Evolutionary conservation across 2,888 invertebrate genomes (phyloP), one percentile per base, ranked within the genome.

Genomic region (Meandrusa payeni): DNA sequence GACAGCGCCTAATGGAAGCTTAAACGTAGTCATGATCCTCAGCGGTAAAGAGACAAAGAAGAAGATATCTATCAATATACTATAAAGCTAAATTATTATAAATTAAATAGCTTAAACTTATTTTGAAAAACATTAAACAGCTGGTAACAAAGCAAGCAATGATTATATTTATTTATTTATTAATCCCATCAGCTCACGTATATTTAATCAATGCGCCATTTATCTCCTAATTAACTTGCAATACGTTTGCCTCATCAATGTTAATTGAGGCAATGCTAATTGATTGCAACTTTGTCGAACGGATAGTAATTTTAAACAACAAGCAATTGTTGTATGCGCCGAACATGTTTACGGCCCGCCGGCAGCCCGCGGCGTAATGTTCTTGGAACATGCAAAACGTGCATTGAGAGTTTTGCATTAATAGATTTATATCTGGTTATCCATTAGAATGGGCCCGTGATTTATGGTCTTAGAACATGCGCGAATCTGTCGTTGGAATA

Each of bases 321-420:
- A 9, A 37, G 31, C 37, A 17, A 43, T 31, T 32, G 37, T 31
- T 33, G 22, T 22, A 46, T 39, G 44, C 40, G 41, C 45, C 33
- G 43, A 55, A 51, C 50, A 51, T 52, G 52, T 47, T 52, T 48
- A 48, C 52, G 47, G 37, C 34, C 41, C 12, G 47, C 50, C 48
- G 51, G 46, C 54, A 68, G 31, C 19, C 17, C 27, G 12, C 11
- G 24, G 10, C 7, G 38, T 64, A 67, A 80, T 67, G 69, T 67
- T 58, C 58, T 37, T 44, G 43, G 50, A 64, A 59, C 82, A 83
- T 81, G 85, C 83, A 66, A 83, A 76, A 69, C 69, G 73, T 78
- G 75, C 81, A 82, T 81, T 78, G 76, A 76, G 77, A 79, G 80
- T 73, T 82, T 74, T 68, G 76, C 80, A 81, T 78, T 78, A 79